Evolutionary conservation across 2,797 vertebrate species (phyloP), one percentile per base, ranked within the genome.

Genomic region (Balearica regulorum): DNA sequence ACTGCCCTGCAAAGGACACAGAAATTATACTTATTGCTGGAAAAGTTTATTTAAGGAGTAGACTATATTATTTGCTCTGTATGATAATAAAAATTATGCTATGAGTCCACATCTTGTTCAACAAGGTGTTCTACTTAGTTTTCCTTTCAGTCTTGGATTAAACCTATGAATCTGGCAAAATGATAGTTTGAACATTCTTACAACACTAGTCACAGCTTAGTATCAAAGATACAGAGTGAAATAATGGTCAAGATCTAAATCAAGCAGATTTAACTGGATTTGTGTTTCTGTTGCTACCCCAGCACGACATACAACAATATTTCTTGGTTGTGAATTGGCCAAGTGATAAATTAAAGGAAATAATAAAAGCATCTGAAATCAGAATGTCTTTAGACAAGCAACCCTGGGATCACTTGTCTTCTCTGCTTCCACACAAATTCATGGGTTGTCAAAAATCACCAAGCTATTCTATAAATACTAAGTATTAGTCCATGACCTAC

Each of bases 1-100:
- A 48, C 58, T 90, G 66, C 66, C 51, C 80, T 72, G 66, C 28
- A 86, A 94, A 83, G 73, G 90, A 82, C 58, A 54, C 5, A 46
- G 46, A 69, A 82, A 89, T n/a, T 22, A 9, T n/a, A 76, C 79
- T 91, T 66, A 82, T 29, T 68, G 37, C 60, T 68, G 16, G 13
- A 84, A 62, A 94, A 88, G 31, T 94, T 94, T 87, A 66, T 82
- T 80, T 92, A 92, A 68, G 58, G 48, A 94, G 48, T 33, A 84
- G 55, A 88, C 70, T 37, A 5, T 21, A 77, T 79, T 71, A 84
- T 79, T 91, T 91, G 61, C 16, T 49, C 44, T 53, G 31, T 24
- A 70, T 57, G 48, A 64, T 33, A 89, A 85, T 49, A 77, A 91
- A 90, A 87, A 66, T 28, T 12, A 44, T 19, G 69, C 15, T 44